Evolutionary conservation across 2,888 invertebrate genomes (phyloP), one percentile per base, ranked within the genome.

Genomic region (Onthophagus sagittarius): DNA sequence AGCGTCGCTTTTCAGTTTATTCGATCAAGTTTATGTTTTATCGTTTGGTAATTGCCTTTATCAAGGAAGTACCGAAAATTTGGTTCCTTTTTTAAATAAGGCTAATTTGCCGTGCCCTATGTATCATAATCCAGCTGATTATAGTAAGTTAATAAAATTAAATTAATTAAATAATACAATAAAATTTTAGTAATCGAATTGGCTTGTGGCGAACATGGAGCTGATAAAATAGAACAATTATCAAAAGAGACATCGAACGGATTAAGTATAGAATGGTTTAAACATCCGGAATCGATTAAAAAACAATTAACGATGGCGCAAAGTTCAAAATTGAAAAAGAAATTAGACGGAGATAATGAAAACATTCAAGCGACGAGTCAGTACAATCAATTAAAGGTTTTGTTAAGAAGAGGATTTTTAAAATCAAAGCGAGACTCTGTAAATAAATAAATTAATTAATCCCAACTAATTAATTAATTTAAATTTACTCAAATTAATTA

Each of bases 91-190:
- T 81, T 87, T 98, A 71, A 87, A 90, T 11, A 89, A 90, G 4
- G 90, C 94, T 62, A 93, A 91, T 6, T 87, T 94, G 23, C 88
- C 90, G 0, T 98, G 98, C 83, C 98, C 98, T 0, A 89, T 91
- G 79, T 98, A 97, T 84, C 97, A 98, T 87, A 98, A 98, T 86
- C 97, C 98, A 0, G 97, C 98, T 0, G 98, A 98, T 87, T 98
- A 93, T 84, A 91, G 95, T 96, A 87, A 89, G 90, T 86, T 75
- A 3, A 32, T 7, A 15, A 53, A 9, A 53, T 23, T 23, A 23
- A 23, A 23, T 23, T 23, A 23, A 23, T 23, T 23, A 2, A 23
- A 23, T 23, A 2, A 23, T 23, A 2, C 3, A 23, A 23, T 2
- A 2, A 23, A 23, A 73, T 85, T 86, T 0, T 86, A 97, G 97